These are phyloP conservation scores for Crocallis elinguaria DNA, from an alignment of 2,888 invertebrate species.

Conservation along the genomic window DNA sequence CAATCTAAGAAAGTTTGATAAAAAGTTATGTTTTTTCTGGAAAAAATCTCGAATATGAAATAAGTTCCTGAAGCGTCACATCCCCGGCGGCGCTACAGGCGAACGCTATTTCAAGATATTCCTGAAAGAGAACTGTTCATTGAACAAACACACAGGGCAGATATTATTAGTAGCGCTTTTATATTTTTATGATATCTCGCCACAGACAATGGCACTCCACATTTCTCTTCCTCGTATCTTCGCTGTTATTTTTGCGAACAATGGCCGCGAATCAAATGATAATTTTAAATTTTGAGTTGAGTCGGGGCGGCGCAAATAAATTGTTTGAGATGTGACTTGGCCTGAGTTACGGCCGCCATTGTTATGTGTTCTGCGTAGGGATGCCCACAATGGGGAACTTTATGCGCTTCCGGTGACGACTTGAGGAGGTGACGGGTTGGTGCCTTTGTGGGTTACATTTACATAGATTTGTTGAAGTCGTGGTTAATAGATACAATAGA, in stretches of 20 bases:
- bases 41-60: neutral
- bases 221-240: slow-evolving; percentile 69
- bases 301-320: slow-evolving; percentile 47
- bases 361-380: slow-evolving; percentile 17
- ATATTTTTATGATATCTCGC: slow-evolving; percentile 69
- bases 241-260: slow-evolving; percentile 64
- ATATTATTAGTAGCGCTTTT: slow-evolving; percentile 9
- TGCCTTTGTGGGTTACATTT: slow-evolving; percentile 1
- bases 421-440: neutral
- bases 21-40: neutral
- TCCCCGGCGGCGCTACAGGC: neutral
- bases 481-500: neutral
- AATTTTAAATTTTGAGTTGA: slow-evolving; percentile 62
- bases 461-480: slow-evolving; percentile 2
- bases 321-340: slow-evolving; percentile 58
- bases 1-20: neutral
- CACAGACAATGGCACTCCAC: slow-evolving; percentile 69
- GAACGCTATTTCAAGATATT: neutral
- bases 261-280: slow-evolving; percentile 67
- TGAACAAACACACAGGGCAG: slow-evolving; percentile 15
- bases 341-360: slow-evolving; percentile 48
- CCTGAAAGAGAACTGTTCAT: neutral
- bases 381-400: slow-evolving; percentile 31
- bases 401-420: slow-evolving; percentile 14
- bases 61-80: neutral